These are phyloP conservation scores for Leptoclinus maculatus DNA, from an alignment of 2,797 vertebrate species.

Conservation along the genomic window DNA sequence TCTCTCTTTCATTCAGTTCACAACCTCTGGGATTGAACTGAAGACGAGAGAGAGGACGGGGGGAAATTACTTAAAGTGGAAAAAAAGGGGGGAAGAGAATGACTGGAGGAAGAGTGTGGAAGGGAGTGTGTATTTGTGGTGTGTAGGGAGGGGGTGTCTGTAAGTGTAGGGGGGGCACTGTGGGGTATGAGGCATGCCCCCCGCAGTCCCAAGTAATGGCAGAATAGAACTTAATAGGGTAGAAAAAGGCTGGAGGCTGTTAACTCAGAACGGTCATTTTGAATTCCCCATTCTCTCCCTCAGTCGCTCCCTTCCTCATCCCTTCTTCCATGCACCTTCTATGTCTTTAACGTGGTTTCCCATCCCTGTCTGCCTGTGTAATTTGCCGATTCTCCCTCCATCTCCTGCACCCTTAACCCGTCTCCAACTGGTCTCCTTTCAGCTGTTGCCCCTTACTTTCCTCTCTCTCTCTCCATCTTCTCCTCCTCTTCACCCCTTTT, in stretches of 20 bases:
- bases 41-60: slow-evolving; percentile 13
- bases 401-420: slow-evolving; percentile 45
- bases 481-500: slow-evolving; percentile 18
- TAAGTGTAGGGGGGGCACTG: slow-evolving; percentile 49
- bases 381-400: slow-evolving; percentile 64
- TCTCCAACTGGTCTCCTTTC: slow-evolving; percentile 41
- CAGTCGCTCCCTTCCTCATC: slow-evolving; percentile 63
- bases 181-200: slow-evolving; percentile 76
- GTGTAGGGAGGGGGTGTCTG: slow-evolving; percentile 32
- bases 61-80: slow-evolving; percentile 11
- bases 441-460: slow-evolving; percentile 4
- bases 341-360: slow-evolving; percentile 63
- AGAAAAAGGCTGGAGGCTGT: slow-evolving; percentile 88
- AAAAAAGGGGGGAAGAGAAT: not conserved
- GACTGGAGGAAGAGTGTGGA: slow-evolving; percentile 34
- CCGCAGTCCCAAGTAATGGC: slow-evolving; percentile 84
- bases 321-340: slow-evolving; percentile 57
- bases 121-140: slow-evolving; percentile 26
- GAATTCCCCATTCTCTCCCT: slow-evolving; percentile 76
- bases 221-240: slow-evolving; percentile 89
- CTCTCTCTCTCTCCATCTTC: slow-evolving; percentile 22
- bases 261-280: slow-evolving; percentile 88
- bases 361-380: slow-evolving; percentile 65
- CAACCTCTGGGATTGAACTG: slow-evolving; percentile 67
- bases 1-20: slow-evolving; percentile 65